Conservation (phyloP, 2,113 vertebrate genomes). For the Oryzias curvinotus region DNA sequence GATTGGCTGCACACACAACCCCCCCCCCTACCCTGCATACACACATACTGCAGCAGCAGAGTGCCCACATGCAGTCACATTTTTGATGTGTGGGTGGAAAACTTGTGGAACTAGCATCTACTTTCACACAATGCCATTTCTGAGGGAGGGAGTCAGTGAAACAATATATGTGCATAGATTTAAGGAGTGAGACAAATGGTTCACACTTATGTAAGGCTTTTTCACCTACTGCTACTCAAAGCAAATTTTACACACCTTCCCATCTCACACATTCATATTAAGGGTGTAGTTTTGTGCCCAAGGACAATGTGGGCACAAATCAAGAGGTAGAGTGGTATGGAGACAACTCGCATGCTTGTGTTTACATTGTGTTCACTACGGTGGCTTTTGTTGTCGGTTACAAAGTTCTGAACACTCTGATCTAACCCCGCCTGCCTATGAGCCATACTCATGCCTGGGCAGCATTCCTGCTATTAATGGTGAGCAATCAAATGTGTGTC, state of each 20-base stretch:
- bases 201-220: too few species aligned
- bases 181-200: slow-evolving; percentile 3
- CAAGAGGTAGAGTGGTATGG: too few species aligned
- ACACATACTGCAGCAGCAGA: slow-evolving; percentile 22
- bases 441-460: slow-evolving; percentile 5
- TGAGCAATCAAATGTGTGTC: slow-evolving; percentile 10
- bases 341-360: slow-evolving; percentile 18
- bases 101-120: slow-evolving; percentile 58
- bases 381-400: slow-evolving; percentile 11
- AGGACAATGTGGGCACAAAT: too few species aligned
- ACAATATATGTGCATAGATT: slow-evolving; percentile 38
- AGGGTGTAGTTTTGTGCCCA: too few species aligned
- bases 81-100: slow-evolving; percentile 62
- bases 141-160: slow-evolving; percentile 46
- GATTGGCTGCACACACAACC: slow-evolving; percentile 53
- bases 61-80: slow-evolving; percentile 59
- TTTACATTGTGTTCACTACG: slow-evolving; percentile 10
- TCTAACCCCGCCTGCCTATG: slow-evolving; percentile 10
- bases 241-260: too few species aligned
- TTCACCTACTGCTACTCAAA: too few species aligned
- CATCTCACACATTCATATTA: too few species aligned
- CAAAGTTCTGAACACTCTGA: slow-evolving; percentile 28
- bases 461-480: slow-evolving; percentile 15
- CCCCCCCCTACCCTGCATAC: background rate
- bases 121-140: slow-evolving; percentile 62